Base-by-base conservation (phyloP, 2,113 vertebrate species). In the Cariama cristata region DNA sequence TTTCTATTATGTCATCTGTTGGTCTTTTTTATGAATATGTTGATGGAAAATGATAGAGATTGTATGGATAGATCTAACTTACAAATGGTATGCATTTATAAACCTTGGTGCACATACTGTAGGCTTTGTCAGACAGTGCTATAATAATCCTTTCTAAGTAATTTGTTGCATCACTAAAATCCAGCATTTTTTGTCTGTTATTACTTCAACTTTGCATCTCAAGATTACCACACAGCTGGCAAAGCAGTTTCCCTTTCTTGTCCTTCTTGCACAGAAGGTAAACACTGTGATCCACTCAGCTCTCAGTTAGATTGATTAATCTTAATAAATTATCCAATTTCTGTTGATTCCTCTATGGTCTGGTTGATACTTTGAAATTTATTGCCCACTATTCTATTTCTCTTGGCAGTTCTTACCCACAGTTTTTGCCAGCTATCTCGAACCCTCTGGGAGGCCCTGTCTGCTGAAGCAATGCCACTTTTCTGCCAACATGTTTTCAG, bases 41-140 rank as follows among this genome's bases (percentile, higher is more conserved):
- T 96, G 56, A 80, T 91, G 35, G 90, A 96, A 97, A 97, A 90
- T 71, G 42, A 71, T 22, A 45, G 30, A 63, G 47, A 30, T 45
- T 90, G 45, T 76, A 15, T n/a, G 47, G 60, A 74, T 88, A n/a
- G 30, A 74, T 71, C 66, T 82, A 83, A 59, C 33, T 71, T 93
- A 79, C 32, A 71, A 53, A 77, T 59, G 13, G 53, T 42, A 40
- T 77, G 67, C 8, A 9, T 71, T 62, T 58, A 63, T 72, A 68
- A 94, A 64, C 20, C 11, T 86, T 90, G 7, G 10, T 53, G n/a
- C 28, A 55, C 45, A 44, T 64, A 44, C 28, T 71, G 5, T 84
- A 90, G 79, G 33, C 66, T 85, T 95, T 80, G 11, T 75, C 49
- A 86, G 12, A 52, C 28, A 86, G 35, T 60, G 33, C 28, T 79